Percentiles rank a stretch among this genome's conserved stretches.
phyloP scores from a whole-genome alignment of 53 echinoderm and acorn worm genomes.

The Antedon mediterranea region DNA sequence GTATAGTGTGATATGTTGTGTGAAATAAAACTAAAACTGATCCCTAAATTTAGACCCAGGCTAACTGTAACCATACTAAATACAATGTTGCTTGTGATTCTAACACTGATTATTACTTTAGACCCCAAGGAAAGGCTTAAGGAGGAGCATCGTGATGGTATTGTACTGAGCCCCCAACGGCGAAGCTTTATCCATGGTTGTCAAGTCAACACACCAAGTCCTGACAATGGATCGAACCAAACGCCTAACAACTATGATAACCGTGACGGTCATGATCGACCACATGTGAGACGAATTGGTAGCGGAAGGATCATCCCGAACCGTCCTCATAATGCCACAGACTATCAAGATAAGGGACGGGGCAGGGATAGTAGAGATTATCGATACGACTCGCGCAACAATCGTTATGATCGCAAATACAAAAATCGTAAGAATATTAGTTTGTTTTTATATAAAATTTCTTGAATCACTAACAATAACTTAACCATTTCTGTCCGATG shows the following conservation, averaged over 20 bases:
- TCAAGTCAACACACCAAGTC: conserved; percentile 20
- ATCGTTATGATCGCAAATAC: conserved; percentile 12
- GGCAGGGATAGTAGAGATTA: conserved; percentile 26
- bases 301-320: conserved; percentile 64
- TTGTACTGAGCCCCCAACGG: conserved; percentile 92
- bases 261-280: conserved; percentile 23
- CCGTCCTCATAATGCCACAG: conserved; percentile 17
- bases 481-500: too few species aligned
- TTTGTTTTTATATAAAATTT: too few species aligned
- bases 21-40: too few species aligned
- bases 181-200: conserved; percentile 95
- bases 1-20: too few species aligned
- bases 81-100: too few species aligned
- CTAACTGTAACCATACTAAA: too few species aligned
- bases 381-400: conserved; percentile 12
- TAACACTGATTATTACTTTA: too few species aligned
- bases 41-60: too few species aligned
- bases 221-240: background rate
- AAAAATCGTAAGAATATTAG: background rate
- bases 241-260: conserved; percentile 9
- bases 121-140: conserved; percentile 86
- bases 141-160: conserved; percentile 77
- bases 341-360: conserved; percentile 9
- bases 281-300: conserved; percentile 44
- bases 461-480: too few species aligned